Base-by-base conservation (phyloP, 2,113 vertebrate genomes). In the Ardeotis arabs region DNA sequence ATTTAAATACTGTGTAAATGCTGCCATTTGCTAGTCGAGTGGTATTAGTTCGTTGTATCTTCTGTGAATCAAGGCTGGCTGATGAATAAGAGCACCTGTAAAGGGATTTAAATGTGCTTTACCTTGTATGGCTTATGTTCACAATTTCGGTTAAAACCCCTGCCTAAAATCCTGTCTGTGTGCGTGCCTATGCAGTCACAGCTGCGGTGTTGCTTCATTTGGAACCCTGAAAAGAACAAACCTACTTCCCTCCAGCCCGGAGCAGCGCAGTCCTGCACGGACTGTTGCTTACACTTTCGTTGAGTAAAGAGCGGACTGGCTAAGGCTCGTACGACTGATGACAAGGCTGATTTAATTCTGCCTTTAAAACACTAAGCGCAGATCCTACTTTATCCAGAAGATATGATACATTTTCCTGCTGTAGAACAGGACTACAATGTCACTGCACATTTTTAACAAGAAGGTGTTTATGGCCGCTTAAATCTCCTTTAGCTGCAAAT, bases 401-500 rank as follows among this genome's bases (percentile, higher is more conserved):
- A 21, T 39, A 7, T 0, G 21, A 31, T 47, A 15, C 4, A 0
- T 66, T 75, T 76, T 75, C 31, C 44, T 72, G 35, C 66, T 72
- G 49, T 55, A 35, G 55, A 90, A 16, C 33, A 23, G 45, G n/a
- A 10, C 21, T 81, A 1, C 15, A 73, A 49, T 14, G 24, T 44
- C 80, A 64, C 64, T 35, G 64, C n/a, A 41, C 10, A 0, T 53
- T 82, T 84, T 72, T 67, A 74, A 68, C 25, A 28, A 59, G 8
- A 64, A 47, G 1, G 5, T 41, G 68, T 90, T 89, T 60, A 59
- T 84, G 83, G 18, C 35, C 28, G 25, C 31, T 83, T 62, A 53
- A 79, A 84, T 82, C 22, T 84, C 23, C 56, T 73, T 78, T 81
- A 84, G 20, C n/a, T 93, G 55, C 47, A 95, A 77, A 75, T 92